Evolutionary conservation across 2,888 invertebrate genomes (phyloP).

Genomic region (Seladonia tumulorum): DNA sequence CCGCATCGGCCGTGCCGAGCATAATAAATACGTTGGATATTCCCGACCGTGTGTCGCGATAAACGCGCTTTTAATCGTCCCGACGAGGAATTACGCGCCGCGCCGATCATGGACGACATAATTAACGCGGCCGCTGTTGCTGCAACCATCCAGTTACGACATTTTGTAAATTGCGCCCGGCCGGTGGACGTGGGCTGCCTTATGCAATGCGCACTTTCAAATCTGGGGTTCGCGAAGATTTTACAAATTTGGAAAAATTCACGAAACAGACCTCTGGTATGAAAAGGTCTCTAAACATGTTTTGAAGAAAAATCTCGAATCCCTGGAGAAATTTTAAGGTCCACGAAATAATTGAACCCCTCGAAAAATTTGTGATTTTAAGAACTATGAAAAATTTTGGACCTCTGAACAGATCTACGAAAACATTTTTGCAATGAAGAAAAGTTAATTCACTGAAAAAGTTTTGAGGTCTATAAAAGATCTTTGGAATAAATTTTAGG

Average conservation of each 20-base stretch:
- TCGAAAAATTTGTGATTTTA: too few species aligned
- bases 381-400: too few species aligned
- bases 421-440: too few species aligned
- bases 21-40: slow-evolving; percentile 61
- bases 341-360: too few species aligned
- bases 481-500: too few species aligned
- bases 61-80: slow-evolving; percentile 64
- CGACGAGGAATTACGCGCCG: slow-evolving; percentile 47
- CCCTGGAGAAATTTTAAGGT: too few species aligned
- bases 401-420: too few species aligned
- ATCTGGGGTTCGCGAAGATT: not conserved
- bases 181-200: not conserved
- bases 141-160: slow-evolving; percentile 36
- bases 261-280: too few species aligned
- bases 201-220: not conserved
- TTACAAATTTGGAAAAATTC: not conserved
- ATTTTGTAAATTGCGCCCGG: not conserved
- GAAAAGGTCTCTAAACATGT: too few species aligned
- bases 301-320: too few species aligned
- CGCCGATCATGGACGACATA: slow-evolving; percentile 55
- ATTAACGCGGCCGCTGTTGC: slow-evolving; percentile 55
- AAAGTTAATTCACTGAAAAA: too few species aligned
- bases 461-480: too few species aligned
- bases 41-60: slow-evolving; percentile 60
- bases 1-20: slow-evolving; percentile 41